Evolutionary conservation across 2,113 vertebrate genomes (phyloP).

Genomic region (Anguilla rostrata): DNA sequence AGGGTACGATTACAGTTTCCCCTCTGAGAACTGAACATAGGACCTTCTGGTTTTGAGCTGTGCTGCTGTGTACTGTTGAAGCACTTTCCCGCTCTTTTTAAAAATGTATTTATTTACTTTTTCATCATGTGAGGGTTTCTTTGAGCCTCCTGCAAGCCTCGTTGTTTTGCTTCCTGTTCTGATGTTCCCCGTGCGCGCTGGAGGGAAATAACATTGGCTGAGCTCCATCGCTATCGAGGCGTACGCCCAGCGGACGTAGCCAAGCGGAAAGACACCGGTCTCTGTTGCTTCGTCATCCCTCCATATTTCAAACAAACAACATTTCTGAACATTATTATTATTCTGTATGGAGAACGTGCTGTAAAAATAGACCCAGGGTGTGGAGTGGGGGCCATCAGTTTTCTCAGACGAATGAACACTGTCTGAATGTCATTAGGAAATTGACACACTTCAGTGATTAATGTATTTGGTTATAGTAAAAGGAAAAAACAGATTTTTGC

Average conservation of each 20-base stretch:
- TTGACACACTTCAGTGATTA: slow-evolving; percentile 7
- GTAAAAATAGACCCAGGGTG: background rate
- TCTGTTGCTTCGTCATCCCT: background rate
- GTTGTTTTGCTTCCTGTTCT: background rate
- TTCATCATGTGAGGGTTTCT: background rate
- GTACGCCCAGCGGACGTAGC: too few species aligned
- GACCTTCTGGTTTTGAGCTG: background rate
- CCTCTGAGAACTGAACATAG: background rate
- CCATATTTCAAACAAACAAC: background rate
- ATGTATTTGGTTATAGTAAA: slow-evolving; percentile 3
- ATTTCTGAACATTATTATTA: background rate
- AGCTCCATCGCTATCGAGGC: too few species aligned
- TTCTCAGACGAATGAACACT: background rate
- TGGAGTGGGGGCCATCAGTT: background rate
- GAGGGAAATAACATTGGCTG: too few species aligned
- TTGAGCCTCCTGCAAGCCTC: background rate
- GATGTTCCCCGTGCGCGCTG: background rate
- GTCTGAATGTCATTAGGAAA: background rate
- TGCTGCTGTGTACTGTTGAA: too few species aligned
- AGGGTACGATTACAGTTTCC: background rate
- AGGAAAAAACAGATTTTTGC: background rate
- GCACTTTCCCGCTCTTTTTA: too few species aligned
- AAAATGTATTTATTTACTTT: too few species aligned
- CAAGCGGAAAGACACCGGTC: background rate
- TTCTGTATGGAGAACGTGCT: background rate